Evolutionary conservation across 64 coral and sea anemone species (phyloP).

Genomic region (Cladopsammia gracilis): DNA sequence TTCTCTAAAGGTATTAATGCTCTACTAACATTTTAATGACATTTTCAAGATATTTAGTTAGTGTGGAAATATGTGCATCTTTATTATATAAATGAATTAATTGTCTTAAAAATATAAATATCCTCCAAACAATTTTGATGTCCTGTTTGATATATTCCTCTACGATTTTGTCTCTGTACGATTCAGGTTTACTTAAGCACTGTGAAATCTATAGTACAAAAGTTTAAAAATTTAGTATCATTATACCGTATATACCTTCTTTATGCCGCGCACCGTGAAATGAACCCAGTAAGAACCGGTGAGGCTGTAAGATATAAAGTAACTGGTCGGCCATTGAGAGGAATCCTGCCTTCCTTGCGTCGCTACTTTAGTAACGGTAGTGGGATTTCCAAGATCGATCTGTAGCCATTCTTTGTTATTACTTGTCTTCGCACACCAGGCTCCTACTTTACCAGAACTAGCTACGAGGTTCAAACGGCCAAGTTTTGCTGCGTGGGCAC

Average conservation of each 20-base stretch:
- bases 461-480: slow-evolving; percentile 29
- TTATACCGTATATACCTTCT: not conserved
- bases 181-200: no score
- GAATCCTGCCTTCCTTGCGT: slow-evolving; percentile 33
- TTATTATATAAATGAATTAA: no score
- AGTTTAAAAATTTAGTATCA: not conserved
- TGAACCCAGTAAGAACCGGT: slow-evolving; percentile 14
- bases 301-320: slow-evolving; percentile 19
- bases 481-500: not conserved
- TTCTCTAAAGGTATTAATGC: no score
- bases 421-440: slow-evolving; percentile 28
- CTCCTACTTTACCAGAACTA: not conserved
- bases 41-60: no score
- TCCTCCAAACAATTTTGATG: no score
- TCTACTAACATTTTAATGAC: no score
- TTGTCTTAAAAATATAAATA: no score
- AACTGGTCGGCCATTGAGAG: slow-evolving; percentile 4
- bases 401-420: slow-evolving; percentile 19
- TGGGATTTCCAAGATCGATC: slow-evolving; percentile 1
- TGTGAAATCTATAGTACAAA: not conserved
- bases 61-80: no score
- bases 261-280: slow-evolving; percentile 14
- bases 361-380: slow-evolving; percentile 18
- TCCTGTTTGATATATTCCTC: no score
- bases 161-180: no score